Evolutionary conservation across 2,888 invertebrate genomes (phyloP), one percentile per base, ranked within the genome.

Genomic region (Orthosia cruda): DNA sequence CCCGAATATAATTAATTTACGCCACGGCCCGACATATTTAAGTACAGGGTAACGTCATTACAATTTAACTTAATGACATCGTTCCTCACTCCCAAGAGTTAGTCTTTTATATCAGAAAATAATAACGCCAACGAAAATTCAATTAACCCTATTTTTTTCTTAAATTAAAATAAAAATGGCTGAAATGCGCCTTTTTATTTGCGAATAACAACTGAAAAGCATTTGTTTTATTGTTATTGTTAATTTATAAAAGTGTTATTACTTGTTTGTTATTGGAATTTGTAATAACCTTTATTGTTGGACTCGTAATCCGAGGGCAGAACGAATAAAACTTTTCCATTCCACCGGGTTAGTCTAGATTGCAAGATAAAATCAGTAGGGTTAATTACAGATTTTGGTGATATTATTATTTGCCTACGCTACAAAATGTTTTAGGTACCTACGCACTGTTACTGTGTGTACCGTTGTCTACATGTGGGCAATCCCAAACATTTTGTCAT

Each of bases 31-130:
- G 80, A 84, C 86, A 86, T 85, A 83, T 90, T 89, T 85, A 86
- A 87, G 83, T 71, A 86, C 80, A 84, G 84, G 81, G 83, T 89
- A 88, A 89, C 81, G 81, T 86, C 81, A 82, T 88, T 90, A 85
- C 81, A 83, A 85, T 85, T 86, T 77, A 77, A 69, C 73, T 81
- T 84, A 86, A 86, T 86, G 83, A 84, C 69, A 57, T 73, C 72
- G 71, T 74, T 63, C 77, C 80, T 58, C 77, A 57, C 83, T 77
- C 81, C 61, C 70, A 61, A 87, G 80, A 83, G 85, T 76, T 87
- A 80, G 78, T 82, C 63, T 71, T 72, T 83, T 77, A 83, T 85
- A 71, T 75, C 71, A 70, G 68, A 74, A 81, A 81, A 77, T 83
- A 74, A 83, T 81, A 81, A 69, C 76, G 66, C n/a, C 20, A 20